Conservation (phyloP, 2,888 invertebrate genomes). For the Neoitamus cyanurus region DNA sequence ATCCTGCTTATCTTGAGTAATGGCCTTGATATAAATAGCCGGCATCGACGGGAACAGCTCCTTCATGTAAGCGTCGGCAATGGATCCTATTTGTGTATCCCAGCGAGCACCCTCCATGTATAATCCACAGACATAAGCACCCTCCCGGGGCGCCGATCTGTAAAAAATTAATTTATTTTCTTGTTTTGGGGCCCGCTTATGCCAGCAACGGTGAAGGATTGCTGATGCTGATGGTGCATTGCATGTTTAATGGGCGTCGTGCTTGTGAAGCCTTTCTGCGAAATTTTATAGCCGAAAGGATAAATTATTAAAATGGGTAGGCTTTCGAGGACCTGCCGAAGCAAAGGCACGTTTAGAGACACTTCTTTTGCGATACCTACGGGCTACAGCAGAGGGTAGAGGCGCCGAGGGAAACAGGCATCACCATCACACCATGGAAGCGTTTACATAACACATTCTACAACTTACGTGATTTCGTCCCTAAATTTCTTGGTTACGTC, state of each 20-base stretch:
- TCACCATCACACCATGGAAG: not conserved
- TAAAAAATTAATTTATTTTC: constrained; percentile 14
- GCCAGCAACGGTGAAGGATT: not conserved
- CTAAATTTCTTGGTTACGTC: constrained; percentile 92
- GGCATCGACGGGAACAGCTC: constrained; percentile 92
- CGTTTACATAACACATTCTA: not conserved
- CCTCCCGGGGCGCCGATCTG: constrained; percentile 87
- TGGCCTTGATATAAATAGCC: constrained; percentile 87
- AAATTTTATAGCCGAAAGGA: not conserved
- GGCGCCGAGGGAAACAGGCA: not conserved
- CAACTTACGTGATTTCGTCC: constrained; percentile 80
- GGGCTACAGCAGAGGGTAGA: not conserved
- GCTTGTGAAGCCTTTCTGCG: not conserved
- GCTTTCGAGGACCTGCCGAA: not conserved
- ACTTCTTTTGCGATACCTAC: not conserved
- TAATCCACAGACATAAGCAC: constrained; percentile 88
- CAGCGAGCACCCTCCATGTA: constrained; percentile 96
- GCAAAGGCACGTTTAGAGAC: not conserved
- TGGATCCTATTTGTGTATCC: constrained; percentile 82
- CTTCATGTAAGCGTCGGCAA: constrained; percentile 86
- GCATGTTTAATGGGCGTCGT: not conserved
- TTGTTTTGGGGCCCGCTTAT: not conserved
- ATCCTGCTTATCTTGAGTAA: constrained; percentile 91
- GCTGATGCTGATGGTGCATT: not conserved
- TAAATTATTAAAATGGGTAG: not conserved